Base-by-base conservation (phyloP, 2,888 invertebrate species). In the Xestia ashworthii region DNA sequence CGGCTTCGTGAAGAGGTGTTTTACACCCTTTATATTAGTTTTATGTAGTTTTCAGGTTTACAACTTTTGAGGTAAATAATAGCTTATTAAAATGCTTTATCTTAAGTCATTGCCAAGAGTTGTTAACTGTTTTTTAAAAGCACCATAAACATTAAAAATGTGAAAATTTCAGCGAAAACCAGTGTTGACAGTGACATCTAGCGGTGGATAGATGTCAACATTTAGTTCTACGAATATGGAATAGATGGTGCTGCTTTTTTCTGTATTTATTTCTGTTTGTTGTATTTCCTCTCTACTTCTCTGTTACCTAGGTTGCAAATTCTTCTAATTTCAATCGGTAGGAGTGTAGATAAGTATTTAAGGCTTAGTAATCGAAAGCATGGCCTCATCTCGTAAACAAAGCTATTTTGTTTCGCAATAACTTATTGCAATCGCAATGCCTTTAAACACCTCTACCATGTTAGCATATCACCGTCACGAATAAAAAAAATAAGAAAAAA, bases 161-260 rank as follows among this genome's bases (percentile, higher is more conserved):
- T 1, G 32, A 32, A 32, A 32, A 32, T 3, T 32, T 32, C 32
- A 32, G 32, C 32, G 32, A 32, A 32, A 32, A 32, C 32, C 32
- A 32, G 32, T 32, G 32, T 32, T 32, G 32, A 32, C 32, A 32
- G 32, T 32, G 32, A 32, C 32, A 32, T 32, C 32, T 32, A 32
- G 32, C 3, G 32, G 32, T 32, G 32, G 32, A 32, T 32, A 32
- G 32, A 32, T 32, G 32, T 32, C 32, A 32, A 32, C 32, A 32
- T 32, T 32, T 32, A 32, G 32, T 32, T 74, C 14, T 3, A 22
- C 11, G 1, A 0, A 38, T 19, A 6, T 38, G 3, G 1, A 12
- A 76, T 68, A 83, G 82, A 83, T 83, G 80, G 72, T 80, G 67
- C 72, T 76, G n/a, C 0, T 14, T 58, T 58, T n/a, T 11, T 9